Base-by-base conservation (phyloP, 2,888 invertebrate species). In the Troides helena region DNA sequence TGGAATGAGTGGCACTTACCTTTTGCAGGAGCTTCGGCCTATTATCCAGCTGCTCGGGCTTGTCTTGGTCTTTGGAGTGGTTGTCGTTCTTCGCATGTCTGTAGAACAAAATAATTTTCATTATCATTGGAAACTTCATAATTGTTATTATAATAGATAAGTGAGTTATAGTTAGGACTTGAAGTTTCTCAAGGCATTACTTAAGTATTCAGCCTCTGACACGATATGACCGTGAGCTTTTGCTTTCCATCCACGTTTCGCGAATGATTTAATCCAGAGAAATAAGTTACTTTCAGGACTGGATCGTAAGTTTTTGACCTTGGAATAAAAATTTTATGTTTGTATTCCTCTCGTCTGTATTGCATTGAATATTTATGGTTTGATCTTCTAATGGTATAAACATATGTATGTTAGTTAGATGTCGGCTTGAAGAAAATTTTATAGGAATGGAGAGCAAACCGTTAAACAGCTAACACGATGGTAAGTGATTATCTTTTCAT, bases 11-110 rank as follows among this genome's bases (percentile, higher is more conserved):
- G 30, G 1, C 14, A 72, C 83, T 80, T 78, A 91, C 92, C 92
- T 82, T 89, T 81, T 88, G 89, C 72, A 92, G 85, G 69, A 93
- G 86, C 80, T 89, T 94, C 23, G 95, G 95, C 77, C 95, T 92
- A 89, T 95, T 95, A 87, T 95, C 95, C 30, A 95, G 91, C 76
- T 93, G 93, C 75, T 93, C 93, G 4, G 71, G 71, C 74, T 85
- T 85, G 68, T 74, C 76, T 71, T 81, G 76, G n/a, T 78, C 75
- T 73, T 79, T 81, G 66, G 74, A 72, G 67, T 87, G 84, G 77
- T 85, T 83, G 80, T 86, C 84, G 73, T 86, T 85, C 72, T 71
- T 84, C 53, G 80, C 75, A 69, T 79, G 74, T 76, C 82, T 78
- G 71, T 81, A 85, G 77, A 53, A 72, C 74, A 76, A 68, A 63